These are phyloP conservation scores for Hoplostethus mediterraneus DNA, from an alignment of 2,797 vertebrate genomes.

Conservation along the genomic window DNA sequence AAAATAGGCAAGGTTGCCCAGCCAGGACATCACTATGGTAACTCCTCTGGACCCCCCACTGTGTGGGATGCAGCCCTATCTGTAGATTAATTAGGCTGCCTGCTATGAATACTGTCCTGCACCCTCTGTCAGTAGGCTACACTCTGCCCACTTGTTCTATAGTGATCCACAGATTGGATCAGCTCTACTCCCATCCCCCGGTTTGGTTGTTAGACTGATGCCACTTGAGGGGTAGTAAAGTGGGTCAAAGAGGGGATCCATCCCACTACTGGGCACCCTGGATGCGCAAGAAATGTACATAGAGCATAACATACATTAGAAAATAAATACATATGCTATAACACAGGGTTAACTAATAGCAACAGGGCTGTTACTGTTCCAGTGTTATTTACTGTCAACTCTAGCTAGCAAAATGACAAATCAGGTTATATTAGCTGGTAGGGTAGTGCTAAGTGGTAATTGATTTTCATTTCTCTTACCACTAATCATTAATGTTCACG, in stretches of 20 bases:
- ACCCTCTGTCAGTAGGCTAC: slow-evolving; percentile 76
- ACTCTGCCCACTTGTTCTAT: slow-evolving; percentile 77
- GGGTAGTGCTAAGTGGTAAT: background rate
- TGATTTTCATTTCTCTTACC: background rate
- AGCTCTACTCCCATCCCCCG: slow-evolving; percentile 58
- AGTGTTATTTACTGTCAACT: background rate
- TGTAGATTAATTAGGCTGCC: slow-evolving; percentile 87
- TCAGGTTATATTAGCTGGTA: background rate
- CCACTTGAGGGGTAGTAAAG: slow-evolving; percentile 71
- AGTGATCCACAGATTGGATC: slow-evolving; percentile 75
- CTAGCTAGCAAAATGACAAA: background rate
- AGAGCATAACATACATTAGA: too few relatives aligned
- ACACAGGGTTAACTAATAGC: too few relatives aligned
- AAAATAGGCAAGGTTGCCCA: slow-evolving; percentile 86
- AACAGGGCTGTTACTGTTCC: too few relatives aligned
- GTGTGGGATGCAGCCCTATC: slow-evolving; percentile 66
- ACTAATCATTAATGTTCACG: too few relatives aligned
- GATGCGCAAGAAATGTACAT: slow-evolving; percentile 21
- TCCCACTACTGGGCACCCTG: slow-evolving; percentile 72
- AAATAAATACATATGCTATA: too few relatives aligned
- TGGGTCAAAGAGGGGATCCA: slow-evolving; percentile 60
- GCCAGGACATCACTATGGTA: slow-evolving; percentile 85
- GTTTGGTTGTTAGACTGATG: background rate
- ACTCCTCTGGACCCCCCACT: slow-evolving; percentile 81
- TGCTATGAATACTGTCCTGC: slow-evolving; percentile 81